Base-by-base conservation (phyloP, 1,140 invertebrate genomes). In the Drosophila asahinai region DNA sequence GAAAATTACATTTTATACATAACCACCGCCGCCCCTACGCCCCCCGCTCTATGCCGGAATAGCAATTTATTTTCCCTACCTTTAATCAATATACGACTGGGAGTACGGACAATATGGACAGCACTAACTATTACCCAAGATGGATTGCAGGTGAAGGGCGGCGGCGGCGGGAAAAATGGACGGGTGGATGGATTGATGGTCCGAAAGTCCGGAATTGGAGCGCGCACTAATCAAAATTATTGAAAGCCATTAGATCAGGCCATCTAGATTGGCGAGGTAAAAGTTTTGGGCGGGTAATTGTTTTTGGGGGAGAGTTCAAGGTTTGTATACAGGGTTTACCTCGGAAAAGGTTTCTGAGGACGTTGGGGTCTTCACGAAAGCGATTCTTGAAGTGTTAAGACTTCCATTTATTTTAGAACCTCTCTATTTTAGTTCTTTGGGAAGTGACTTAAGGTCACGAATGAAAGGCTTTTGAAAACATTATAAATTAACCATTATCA, bases 1-100 rank as follows among this genome's bases (percentile, higher is more conserved):
- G 65, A 76, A 91, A 86, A 92, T 92, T 92, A 79, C 77, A 75
- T 90, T 92, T 89, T 90, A 89, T 89, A 83, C 86, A 89, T 90
- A 90, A 89, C 78, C 71, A 45, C 65, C 77, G 59, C 63, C 33
- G 55, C 57, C 54, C 40, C 33, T 3, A 1, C 6, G 40, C 15
- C 14, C 51, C n/a, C 22, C 22, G 22, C 49, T 19, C 14, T 22
- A 33, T 4, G 40, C 38, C 42, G 36, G n/a, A 12, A 22, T 30
- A 47, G 58, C 49, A 64, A 68, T 47, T 61, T 71, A 75, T 73
- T 57, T 54, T 51, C 45, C 61, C 72, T 60, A 58, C 73, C 75
- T 81, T 89, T 74, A 87, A 89, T 89, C 84, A 89, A 90, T 89
- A 84, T 87, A 80, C 54, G 74, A 59, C 72, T 70, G 38, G 66